Base-by-base conservation (phyloP, 2,797 vertebrate species). In the Galaxias olidus region DNA sequence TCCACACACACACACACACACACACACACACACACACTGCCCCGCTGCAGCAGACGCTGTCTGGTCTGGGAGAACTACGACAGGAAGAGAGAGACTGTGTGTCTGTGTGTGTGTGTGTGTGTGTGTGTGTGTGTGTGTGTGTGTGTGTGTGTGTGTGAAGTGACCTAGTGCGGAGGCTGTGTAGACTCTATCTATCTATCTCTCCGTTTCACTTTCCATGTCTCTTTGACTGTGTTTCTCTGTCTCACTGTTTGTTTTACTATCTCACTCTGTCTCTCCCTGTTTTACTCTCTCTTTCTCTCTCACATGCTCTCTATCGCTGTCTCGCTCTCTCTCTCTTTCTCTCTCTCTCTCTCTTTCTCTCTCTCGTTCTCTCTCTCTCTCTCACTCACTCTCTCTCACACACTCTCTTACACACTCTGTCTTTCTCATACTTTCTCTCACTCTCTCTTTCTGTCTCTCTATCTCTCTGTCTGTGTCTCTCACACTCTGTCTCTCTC, bases 171-270 rank as follows among this genome's bases (percentile, higher is more conserved):
- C 79, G 77, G 61, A 83, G 2, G 30, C 30, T 30, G 30, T 30
- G 2, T 6, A 30, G 30, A 6, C 30, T 30, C 6, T 65, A 87
- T 76, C 85, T 76, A 79, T 81, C 79, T 82, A 84, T 74, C 78
- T 81, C 51, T 53, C 18, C 8, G 12, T 50, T 13, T 50, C 44
- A 20, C 44, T 13, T 12, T 48, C 45, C 20, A 12, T 50, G 17
- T n/a, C 18, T 53, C 49, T 18, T 15, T 51, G 4, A n/a, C 49
- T 51, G 3, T 30, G 3, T 72, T 51, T 6, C 13, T 56, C 4
- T 20, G 20, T 18, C 13, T 72, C 49, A 48, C 14, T 30, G 2
- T 30, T 5, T 30, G 2, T 30, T 5, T 30, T 5, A 2, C 30
- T 30, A 2, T 30, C 30, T 30, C 30, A 3, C 30, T 30, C 30